phyloP scores from a whole-genome alignment of 2,888 invertebrate species.

The Thera britannica region DNA sequence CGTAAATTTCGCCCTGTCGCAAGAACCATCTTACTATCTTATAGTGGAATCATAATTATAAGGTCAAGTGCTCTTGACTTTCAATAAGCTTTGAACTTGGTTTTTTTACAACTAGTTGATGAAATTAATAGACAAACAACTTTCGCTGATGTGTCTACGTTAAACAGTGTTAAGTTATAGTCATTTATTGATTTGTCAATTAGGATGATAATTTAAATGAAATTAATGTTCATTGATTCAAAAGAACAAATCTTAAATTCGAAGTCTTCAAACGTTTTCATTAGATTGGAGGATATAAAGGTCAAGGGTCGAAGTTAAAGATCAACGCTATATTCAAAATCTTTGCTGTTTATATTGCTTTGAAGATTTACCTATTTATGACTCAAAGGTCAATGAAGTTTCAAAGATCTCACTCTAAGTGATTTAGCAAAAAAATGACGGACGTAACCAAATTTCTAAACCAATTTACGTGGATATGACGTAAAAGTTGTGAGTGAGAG shows the following conservation, averaged over 20 bases:
- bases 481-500: too few species aligned
- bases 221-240: neutral
- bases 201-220: neutral
- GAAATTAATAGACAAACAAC: too few species aligned
- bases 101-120: too few species aligned
- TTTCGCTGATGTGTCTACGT: too few species aligned
- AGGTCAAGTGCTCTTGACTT: constrained; percentile 13
- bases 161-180: too few species aligned
- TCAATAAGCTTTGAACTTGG: neutral
- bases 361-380: too few species aligned
- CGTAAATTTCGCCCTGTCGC: constrained; percentile 32
- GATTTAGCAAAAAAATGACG: too few species aligned
- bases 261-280: neutral
- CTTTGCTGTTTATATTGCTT: neutral
- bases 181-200: too few species aligned
- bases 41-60: constrained; percentile 31
- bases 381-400: neutral
- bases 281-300: neutral
- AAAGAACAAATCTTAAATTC: neutral
- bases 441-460: too few species aligned
- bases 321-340: neutral
- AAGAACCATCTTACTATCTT: constrained; percentile 28
- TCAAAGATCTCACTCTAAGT: too few species aligned
- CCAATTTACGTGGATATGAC: too few species aligned
- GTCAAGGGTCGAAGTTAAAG: neutral